Conservation (phyloP, 2,797 vertebrate species). For the Malurus leucopterus region DNA sequence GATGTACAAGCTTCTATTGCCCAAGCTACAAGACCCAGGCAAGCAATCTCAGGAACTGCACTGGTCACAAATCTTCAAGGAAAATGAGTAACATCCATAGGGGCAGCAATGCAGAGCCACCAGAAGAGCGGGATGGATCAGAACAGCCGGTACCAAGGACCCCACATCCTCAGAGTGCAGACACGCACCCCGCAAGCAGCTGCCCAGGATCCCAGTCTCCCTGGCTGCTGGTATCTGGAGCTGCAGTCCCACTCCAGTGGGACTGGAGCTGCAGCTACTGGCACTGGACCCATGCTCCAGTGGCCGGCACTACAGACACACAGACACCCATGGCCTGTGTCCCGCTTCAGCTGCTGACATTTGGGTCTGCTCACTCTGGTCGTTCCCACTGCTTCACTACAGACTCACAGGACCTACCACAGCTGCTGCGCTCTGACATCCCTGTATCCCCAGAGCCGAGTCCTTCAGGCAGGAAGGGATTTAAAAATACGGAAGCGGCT, state of each 20-base stretch:
- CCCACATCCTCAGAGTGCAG: neutral
- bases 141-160: neutral
- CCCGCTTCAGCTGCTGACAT: neutral
- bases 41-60: neutral
- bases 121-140: neutral
- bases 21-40: neutral
- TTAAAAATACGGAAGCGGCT: neutral
- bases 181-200: neutral
- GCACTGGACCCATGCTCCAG: neutral
- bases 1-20: neutral
- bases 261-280: too few species aligned
- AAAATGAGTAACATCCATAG: neutral
- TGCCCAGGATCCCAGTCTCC: neutral
- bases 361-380: neutral
- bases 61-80: neutral
- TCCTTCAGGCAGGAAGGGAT: neutral
- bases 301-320: fast-evolving
- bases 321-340: fast-evolving
- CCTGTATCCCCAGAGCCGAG: fast-evolving
- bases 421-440: neutral
- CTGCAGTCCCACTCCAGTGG: neutral
- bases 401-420: too few species aligned
- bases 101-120: neutral
- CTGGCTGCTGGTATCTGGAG: neutral
- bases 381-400: neutral